A percentile compares a stretch with the other conserved stretches of the same genome.
Evolutionary conservation across 2,888 invertebrate species (phyloP).

Genomic region (Acleris cristana): DNA sequence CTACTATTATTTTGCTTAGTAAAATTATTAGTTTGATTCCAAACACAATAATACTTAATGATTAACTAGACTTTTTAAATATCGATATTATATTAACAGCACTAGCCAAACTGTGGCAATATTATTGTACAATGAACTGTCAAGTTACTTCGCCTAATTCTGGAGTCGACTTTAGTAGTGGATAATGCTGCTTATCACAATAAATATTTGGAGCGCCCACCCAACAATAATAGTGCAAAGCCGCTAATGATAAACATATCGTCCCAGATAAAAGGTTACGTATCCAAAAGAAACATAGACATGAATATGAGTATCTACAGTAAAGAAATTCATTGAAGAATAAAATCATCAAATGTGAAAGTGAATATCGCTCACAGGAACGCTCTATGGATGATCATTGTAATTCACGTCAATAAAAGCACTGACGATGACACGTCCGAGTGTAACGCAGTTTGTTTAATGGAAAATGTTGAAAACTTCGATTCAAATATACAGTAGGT

Average conservation of each 20-base stretch:
- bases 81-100: too few relatives aligned
- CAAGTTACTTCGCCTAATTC: too few relatives aligned
- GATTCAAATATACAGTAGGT: background rate
- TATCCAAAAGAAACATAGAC: background rate
- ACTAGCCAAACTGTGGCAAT: too few relatives aligned
- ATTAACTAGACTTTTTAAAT: too few relatives aligned
- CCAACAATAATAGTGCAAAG: slow-evolving; percentile 7
- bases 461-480: background rate
- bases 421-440: background rate
- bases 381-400: slow-evolving; percentile 6
- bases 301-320: slow-evolving; percentile 1
- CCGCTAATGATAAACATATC: slow-evolving; percentile 12
- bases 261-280: slow-evolving; percentile 6
- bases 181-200: slow-evolving; percentile 15
- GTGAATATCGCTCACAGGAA: slow-evolving; percentile 7
- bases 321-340: background rate
- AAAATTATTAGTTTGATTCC: too few relatives aligned
- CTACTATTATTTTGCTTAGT: too few relatives aligned
- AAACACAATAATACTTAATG: too few relatives aligned
- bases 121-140: too few relatives aligned
- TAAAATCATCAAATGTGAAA: slow-evolving; percentile 11
- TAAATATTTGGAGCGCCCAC: slow-evolving; percentile 8
- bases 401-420: background rate
- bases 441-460: background rate
- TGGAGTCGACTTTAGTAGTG: too few relatives aligned